These are phyloP conservation scores for Pachypanchax playfairii DNA, from an alignment of 2,113 vertebrate species.

Conservation along the genomic window DNA sequence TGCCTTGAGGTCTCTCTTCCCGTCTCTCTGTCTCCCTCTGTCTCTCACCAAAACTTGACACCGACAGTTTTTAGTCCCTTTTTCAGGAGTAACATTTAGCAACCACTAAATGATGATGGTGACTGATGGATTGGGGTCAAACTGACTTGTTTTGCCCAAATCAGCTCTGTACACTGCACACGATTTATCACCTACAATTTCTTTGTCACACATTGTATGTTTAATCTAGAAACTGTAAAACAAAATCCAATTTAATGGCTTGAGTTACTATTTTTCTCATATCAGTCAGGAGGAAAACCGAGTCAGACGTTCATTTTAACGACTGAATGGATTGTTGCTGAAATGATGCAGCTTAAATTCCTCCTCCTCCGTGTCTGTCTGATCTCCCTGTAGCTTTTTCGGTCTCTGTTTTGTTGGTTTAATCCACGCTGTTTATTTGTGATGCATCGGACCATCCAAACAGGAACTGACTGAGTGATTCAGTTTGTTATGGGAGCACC, in stretches of 20 bases:
- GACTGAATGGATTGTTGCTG: slow-evolving; percentile 2
- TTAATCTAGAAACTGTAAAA: slow-evolving; percentile 8
- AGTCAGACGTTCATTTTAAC: neutral
- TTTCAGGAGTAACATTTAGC: neutral
- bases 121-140: slow-evolving; percentile 26
- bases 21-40: too few relatives aligned
- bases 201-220: neutral
- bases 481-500: slow-evolving; percentile 53
- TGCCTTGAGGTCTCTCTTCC: neutral
- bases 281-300: neutral
- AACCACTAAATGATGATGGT: too few relatives aligned
- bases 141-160: slow-evolving; percentile 22
- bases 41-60: neutral
- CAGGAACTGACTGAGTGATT: slow-evolving; percentile 58
- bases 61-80: neutral
- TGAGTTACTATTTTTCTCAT: neutral
- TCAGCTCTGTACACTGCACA: slow-evolving; percentile 22
- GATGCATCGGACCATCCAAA: slow-evolving; percentile 43
- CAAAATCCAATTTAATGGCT: neutral
- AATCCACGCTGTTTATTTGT: slow-evolving; percentile 33
- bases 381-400: slow-evolving; percentile 24
- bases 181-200: too few relatives aligned
- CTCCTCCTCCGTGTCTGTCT: neutral
- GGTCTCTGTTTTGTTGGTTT: slow-evolving; percentile 25
- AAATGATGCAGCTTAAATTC: slow-evolving; percentile 11